These are phyloP conservation scores for Hermaeophaga mercurialis DNA, from an alignment of 2,888 invertebrate genomes.

Conservation along the genomic window DNA sequence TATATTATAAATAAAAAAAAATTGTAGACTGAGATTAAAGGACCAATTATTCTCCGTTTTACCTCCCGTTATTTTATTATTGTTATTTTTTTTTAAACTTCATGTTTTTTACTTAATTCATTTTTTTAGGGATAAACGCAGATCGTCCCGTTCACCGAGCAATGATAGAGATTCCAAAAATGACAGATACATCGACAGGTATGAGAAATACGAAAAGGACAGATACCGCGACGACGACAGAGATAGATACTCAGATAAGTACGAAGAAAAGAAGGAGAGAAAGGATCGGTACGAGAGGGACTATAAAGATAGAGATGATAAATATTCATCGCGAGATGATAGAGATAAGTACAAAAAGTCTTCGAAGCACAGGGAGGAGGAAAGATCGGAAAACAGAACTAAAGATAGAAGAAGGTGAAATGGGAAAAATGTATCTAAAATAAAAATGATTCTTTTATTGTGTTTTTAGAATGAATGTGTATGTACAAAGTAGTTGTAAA, in stretches of 20 bases:
- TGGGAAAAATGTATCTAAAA: neutral
- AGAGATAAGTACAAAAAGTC: conserved; percentile 47
- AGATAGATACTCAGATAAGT: conserved; percentile 41
- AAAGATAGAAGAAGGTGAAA: conserved; percentile 51
- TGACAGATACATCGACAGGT: conserved; percentile 55
- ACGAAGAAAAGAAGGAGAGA: conserved; percentile 49
- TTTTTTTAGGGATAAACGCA: conserved; percentile 54
- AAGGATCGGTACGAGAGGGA: conserved; percentile 49
- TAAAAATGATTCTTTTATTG: conserved; percentile 19
- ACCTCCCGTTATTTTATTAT: neutral
- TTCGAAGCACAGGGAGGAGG: conserved; percentile 46
- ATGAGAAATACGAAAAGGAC: conserved; percentile 43
- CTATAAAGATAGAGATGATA: conserved; percentile 35
- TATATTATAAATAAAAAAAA: too few relatives aligned
- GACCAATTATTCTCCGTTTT: too few relatives aligned
- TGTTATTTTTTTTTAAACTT: neutral
- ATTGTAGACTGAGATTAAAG: too few relatives aligned
- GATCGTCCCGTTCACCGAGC: conserved; percentile 52
- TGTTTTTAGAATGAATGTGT: conserved; percentile 23
- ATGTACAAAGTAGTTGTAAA: conserved; percentile 28
- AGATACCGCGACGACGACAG: conserved; percentile 48
- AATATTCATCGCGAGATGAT: conserved; percentile 43
- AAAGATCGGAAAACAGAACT: conserved; percentile 44
- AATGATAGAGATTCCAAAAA: conserved; percentile 54
- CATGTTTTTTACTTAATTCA: neutral